A percentile compares a stretch with the other conserved stretches of the same genome.
phyloP scores from a whole-genome alignment of 2,888 invertebrate genomes.

The Agrotis puta region DNA sequence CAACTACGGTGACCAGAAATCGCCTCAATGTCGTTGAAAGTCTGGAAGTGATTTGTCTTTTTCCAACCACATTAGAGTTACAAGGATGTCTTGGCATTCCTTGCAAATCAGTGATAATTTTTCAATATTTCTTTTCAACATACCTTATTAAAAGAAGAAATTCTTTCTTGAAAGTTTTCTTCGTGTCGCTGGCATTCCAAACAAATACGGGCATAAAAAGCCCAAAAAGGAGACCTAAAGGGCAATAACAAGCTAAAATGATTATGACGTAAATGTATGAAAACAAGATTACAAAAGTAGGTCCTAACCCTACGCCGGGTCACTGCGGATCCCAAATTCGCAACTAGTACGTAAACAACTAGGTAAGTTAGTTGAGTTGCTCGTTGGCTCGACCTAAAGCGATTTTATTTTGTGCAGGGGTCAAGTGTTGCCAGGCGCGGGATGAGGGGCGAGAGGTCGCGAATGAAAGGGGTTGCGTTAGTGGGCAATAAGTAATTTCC shows the following conservation, averaged over 20 bases:
- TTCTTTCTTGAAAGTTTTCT: background rate
- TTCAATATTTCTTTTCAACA: background rate
- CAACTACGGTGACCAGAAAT: no score
- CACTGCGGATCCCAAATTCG: constrained; percentile 40
- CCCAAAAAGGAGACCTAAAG: background rate
- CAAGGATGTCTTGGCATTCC: no score
- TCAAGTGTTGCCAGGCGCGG: constrained; percentile 66
- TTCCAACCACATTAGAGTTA: no score
- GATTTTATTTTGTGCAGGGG: constrained; percentile 73
- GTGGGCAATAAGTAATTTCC: constrained; percentile 75
- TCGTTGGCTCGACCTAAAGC: constrained; percentile 64
- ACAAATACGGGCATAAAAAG: background rate
- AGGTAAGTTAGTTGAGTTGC: constrained; percentile 61
- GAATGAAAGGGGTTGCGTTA: constrained; percentile 72
- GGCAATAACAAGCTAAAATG: background rate
- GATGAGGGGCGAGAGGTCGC: constrained; percentile 64
- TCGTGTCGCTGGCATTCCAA: background rate
- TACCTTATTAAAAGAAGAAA: background rate
- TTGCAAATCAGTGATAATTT: background rate
- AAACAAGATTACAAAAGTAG: constrained; percentile 29
- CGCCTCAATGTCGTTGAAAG: no score
- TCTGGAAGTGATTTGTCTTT: no score
- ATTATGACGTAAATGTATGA: background rate
- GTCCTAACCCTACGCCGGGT: background rate
- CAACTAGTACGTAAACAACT: constrained; percentile 56